Conservation (phyloP, 2,113 vertebrate genomes). For the Prinia subflava region DNA sequence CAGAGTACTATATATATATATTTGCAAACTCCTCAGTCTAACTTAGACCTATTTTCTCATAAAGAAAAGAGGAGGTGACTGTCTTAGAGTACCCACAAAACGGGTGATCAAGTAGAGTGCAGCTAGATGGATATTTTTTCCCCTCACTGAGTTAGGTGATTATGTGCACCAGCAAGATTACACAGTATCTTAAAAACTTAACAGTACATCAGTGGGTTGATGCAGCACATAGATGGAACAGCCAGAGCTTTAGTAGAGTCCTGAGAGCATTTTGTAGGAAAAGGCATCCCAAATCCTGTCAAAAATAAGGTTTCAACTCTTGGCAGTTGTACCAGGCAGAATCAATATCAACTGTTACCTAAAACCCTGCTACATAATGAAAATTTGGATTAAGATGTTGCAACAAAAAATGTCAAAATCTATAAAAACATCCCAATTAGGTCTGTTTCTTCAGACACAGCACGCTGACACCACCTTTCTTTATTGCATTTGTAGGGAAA, state of each 20-base stretch:
- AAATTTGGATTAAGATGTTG: background rate
- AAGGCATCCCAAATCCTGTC: background rate
- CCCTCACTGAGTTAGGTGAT: background rate
- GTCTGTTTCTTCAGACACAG: background rate
- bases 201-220: background rate
- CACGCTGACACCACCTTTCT: background rate
- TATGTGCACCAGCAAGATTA: background rate
- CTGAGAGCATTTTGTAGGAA: background rate
- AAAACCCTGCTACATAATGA: background rate
- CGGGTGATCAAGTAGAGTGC: background rate
- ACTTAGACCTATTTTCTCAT: background rate
- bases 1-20: background rate
- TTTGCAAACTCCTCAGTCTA: background rate
- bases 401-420: background rate
- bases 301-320: background rate
- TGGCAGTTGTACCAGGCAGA: background rate
- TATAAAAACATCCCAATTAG: background rate
- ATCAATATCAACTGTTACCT: background rate
- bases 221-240: background rate
- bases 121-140: background rate
- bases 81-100: background rate
- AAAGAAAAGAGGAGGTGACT: background rate
- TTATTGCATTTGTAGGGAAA: slow-evolving; percentile 78
- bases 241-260: background rate
- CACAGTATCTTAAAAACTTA: background rate